These are phyloP conservation scores for Argopecten irradians DNA, from an alignment of 1,140 invertebrate genomes.

Conservation along the genomic window DNA sequence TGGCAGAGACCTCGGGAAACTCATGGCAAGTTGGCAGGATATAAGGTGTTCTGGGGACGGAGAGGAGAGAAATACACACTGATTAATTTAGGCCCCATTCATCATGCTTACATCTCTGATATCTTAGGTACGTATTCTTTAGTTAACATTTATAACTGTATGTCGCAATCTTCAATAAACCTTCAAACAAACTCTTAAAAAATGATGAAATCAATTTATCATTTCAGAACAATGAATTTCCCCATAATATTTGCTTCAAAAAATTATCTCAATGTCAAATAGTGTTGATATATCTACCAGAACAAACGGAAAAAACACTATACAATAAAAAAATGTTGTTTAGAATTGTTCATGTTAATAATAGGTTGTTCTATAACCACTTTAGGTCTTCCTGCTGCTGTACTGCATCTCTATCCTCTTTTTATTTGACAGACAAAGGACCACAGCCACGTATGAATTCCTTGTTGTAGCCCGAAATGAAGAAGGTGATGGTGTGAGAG, in stretches of 20 bases:
- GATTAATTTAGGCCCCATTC: constrained; percentile 80
- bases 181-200: too few relatives aligned
- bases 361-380: too few relatives aligned
- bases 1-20: constrained; percentile 92
- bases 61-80: constrained; percentile 84
- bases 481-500: constrained; percentile 95
- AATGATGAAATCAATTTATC: too few relatives aligned
- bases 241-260: too few relatives aligned
- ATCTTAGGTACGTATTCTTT: constrained; percentile 77
- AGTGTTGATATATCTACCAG: too few relatives aligned
- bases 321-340: too few relatives aligned
- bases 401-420: background rate
- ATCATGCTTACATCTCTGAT: constrained; percentile 80
- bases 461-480: constrained; percentile 93
- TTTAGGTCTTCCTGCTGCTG: too few relatives aligned
- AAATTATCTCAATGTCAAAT: too few relatives aligned
- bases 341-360: too few relatives aligned
- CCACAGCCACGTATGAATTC: constrained; percentile 97
- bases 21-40: constrained; percentile 91
- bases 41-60: constrained; percentile 90
- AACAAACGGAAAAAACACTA: too few relatives aligned
- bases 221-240: too few relatives aligned
- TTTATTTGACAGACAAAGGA: constrained; percentile 85
- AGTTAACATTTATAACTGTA: background rate
- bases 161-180: too few relatives aligned